A percentile compares a stretch with the other conserved stretches of the same genome.
Conservation (phyloP, 2,888 invertebrate species). For the Caenorhabditis sinica region DNA sequence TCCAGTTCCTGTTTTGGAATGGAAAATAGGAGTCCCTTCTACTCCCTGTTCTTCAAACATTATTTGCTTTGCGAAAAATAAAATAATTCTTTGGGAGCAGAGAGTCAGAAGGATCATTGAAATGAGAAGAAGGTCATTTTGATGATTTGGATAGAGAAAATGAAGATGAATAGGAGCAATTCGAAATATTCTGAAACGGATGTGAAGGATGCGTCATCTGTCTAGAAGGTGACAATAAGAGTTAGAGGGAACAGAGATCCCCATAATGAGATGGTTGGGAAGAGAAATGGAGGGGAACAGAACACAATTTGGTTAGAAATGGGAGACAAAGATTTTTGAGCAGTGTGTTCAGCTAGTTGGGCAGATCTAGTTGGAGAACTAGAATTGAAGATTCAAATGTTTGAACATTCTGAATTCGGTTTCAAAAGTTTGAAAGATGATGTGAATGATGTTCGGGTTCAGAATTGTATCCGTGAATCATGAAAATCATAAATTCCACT, state of each 20-base stretch:
- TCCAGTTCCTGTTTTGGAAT: slow-evolving; percentile 30
- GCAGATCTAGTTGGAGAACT: too few species aligned
- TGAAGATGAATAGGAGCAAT: slow-evolving; percentile 25
- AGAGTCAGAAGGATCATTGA: slow-evolving; percentile 6
- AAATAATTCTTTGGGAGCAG: too few species aligned
- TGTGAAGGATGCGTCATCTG: slow-evolving; percentile 31
- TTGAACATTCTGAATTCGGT: too few species aligned
- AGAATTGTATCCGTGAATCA: too few species aligned
- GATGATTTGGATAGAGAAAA: slow-evolving; percentile 4
- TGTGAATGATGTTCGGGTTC: too few species aligned
- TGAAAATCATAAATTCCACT: too few species aligned
- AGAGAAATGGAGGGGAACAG: background rate
- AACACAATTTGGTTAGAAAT: background rate
- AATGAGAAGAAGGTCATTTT: background rate
- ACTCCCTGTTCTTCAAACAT: background rate
- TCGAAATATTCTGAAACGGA: slow-evolving; percentile 17
- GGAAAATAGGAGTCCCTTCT: background rate
- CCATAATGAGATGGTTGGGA: background rate
- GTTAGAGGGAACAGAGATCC: background rate
- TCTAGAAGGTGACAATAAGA: slow-evolving; percentile 26
- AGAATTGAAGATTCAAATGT: too few species aligned
- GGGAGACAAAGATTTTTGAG: slow-evolving; percentile 1
- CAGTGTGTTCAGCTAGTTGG: too few species aligned
- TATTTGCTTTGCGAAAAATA: background rate
- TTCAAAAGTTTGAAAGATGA: too few species aligned